phyloP scores from a whole-genome alignment of 2,888 invertebrate genomes.

The Limenitis arthemis region DNA sequence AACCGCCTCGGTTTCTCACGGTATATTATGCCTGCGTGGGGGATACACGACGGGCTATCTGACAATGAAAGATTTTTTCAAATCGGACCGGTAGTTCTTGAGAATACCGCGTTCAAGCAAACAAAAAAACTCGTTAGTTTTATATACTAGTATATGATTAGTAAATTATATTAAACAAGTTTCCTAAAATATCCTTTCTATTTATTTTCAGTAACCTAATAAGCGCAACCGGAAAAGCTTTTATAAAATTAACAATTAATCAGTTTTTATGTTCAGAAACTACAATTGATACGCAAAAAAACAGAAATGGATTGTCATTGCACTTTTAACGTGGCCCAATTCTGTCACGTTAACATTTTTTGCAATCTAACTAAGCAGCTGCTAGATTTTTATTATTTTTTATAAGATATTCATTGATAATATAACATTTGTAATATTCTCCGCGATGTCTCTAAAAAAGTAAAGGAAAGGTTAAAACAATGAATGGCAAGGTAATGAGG shows the following conservation, averaged over 20 bases:
- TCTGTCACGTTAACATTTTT: constrained; percentile 1
- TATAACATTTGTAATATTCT: too few species aligned
- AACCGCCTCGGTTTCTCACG: too few species aligned
- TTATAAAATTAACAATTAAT: constrained; percentile 1
- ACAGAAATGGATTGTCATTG: constrained; percentile 2
- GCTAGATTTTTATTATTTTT: neutral
- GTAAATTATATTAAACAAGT: neutral
- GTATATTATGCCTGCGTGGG: too few species aligned
- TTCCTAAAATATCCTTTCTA: neutral
- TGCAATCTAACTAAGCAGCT: neutral
- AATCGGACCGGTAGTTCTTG: too few species aligned
- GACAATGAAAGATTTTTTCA: too few species aligned
- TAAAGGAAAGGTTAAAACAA: too few species aligned
- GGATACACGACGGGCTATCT: too few species aligned
- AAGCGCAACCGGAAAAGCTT: constrained; percentile 12
- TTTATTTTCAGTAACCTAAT: constrained; percentile 7
- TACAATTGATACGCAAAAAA: constrained; percentile 5
- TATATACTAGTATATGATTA: too few species aligned
- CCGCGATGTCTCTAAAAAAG: too few species aligned
- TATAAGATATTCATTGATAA: neutral
- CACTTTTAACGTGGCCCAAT: neutral
- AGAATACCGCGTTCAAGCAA: too few species aligned
- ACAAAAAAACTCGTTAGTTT: too few species aligned
- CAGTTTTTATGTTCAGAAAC: constrained; percentile 10
- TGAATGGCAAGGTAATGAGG: too few species aligned